phyloP scores from a whole-genome alignment of 1,140 invertebrate species.

The Pseudomyrmex gracilis region DNA sequence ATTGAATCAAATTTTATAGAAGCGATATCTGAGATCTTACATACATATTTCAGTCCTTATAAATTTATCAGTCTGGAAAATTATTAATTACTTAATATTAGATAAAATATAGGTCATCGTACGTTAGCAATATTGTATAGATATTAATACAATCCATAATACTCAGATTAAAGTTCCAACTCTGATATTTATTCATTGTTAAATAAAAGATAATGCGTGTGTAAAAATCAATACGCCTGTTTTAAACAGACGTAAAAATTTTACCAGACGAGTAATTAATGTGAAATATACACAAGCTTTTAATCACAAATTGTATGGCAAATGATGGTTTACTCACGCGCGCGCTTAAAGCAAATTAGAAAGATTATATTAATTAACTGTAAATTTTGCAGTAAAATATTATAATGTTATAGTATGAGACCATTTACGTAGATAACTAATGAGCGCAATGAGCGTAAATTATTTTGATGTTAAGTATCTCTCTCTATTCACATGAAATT shows the following conservation, averaged over 20 bases:
- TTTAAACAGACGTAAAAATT: neutral
- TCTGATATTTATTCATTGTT: neutral
- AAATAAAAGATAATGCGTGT: constrained; percentile 12
- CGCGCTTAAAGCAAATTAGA: neutral
- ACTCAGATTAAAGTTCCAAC: neutral
- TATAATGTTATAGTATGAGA: neutral
- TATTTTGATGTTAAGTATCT: neutral
- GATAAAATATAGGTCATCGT: neutral
- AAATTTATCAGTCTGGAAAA: neutral
- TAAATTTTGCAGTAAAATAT: too few relatives aligned
- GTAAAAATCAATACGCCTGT: neutral
- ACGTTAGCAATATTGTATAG: neutral
- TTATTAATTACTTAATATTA: neutral
- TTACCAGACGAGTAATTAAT: constrained; percentile 8
- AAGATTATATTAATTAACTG: neutral
- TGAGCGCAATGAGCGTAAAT: neutral
- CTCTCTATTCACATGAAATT: neutral
- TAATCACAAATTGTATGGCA: neutral
- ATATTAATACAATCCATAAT: neutral
- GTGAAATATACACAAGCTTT: neutral
- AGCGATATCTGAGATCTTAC: too few relatives aligned
- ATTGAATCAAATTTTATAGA: too few relatives aligned
- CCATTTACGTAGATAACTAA: neutral
- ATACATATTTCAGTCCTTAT: neutral
- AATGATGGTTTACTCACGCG: too few relatives aligned